Evolutionary conservation across 2,888 invertebrate genomes (phyloP).

Genomic region (Trissolcus japonicus): DNA sequence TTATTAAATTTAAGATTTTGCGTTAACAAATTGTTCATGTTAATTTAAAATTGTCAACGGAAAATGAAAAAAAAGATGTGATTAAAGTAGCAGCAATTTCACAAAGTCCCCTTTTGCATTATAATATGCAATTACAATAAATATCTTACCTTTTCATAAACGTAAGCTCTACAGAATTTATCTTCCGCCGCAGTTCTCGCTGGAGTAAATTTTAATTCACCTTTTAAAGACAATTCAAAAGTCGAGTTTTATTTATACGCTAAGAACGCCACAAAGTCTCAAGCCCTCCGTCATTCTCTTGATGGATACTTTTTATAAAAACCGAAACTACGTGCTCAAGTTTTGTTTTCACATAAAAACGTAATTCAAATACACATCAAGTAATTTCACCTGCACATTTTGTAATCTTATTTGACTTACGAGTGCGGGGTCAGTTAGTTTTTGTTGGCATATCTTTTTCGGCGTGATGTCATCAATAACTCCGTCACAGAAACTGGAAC

Average conservation of each 20-base stretch:
- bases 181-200: conserved; percentile 2
- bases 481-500: conserved; percentile 26
- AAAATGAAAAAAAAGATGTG: no score
- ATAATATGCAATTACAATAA: conserved; percentile 41
- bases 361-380: conserved; percentile 19
- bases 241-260: conserved; percentile 9
- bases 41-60: no score
- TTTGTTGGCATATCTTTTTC: conserved; percentile 16
- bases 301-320: conserved; percentile 39
- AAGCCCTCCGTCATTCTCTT: conserved; percentile 34
- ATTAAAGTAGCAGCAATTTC: no score
- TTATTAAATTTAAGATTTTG: no score
- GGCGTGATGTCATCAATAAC: conserved; percentile 36
- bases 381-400: conserved; percentile 39
- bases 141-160: conserved; percentile 16
- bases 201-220: conserved; percentile 40
- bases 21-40: no score
- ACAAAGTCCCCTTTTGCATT: conserved; percentile 1
- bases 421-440: conserved; percentile 21
- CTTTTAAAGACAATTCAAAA: conserved; percentile 21
- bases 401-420: conserved; percentile 41
- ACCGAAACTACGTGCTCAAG: conserved; percentile 10
- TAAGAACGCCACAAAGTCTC: conserved; percentile 25
- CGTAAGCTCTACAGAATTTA: conserved; percentile 27
- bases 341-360: conserved; percentile 10